Evolutionary conservation across 37 sponge, comb jelly and placozoan genomes (phyloP), one percentile per base, ranked within the genome.

Genomic region (Halisarca cf. caerulea): DNA sequence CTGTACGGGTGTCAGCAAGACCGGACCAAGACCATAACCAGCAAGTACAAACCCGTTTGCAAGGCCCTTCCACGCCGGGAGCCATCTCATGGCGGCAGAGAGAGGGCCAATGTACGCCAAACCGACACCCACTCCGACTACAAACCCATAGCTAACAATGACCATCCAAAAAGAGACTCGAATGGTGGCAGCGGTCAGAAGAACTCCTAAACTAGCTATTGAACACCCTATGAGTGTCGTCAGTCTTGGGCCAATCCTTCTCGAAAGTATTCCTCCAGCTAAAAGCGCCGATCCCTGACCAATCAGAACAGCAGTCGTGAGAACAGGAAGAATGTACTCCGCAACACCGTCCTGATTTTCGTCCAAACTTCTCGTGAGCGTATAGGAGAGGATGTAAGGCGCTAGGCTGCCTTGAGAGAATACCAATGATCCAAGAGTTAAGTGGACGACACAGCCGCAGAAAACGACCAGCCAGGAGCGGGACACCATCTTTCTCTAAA

Each of bases 1-100:
- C 47, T 94, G 91, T 0, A 94, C 83, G 5, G 88, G 72, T 72
- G 75, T 86, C 62, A 97, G 92, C 0, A 94, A 33, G 18, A 92
- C 47, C n/a, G 91, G 89, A 21, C 98, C 95, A n/a, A 90, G 39
- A 0, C 95, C 98, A 74, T 87, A 94, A 0, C 98, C 98, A 54
- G 98, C 87, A 0, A 97, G 88, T 0, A 97, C 90, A 37, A 94
- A 33, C 35, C 98, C 98, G 43, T 73, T 85, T n/a, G 87, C 95
- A 51, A 92, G 35, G 8, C 95, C 98, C 58, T 92, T 94, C 86
- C 88, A 86, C 32, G 38, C 83, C 15, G 98, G 98, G 59, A 92
- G 57, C 95, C 98, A 97, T 37, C 83, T 85, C 72, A 90, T 94
- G 11, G 91, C 95, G 57, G 87, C 90, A 32, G 87, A 62, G 58